These are phyloP conservation scores for Atlantisia rogersi DNA, from an alignment of 2,113 vertebrate species.

Conservation along the genomic window DNA sequence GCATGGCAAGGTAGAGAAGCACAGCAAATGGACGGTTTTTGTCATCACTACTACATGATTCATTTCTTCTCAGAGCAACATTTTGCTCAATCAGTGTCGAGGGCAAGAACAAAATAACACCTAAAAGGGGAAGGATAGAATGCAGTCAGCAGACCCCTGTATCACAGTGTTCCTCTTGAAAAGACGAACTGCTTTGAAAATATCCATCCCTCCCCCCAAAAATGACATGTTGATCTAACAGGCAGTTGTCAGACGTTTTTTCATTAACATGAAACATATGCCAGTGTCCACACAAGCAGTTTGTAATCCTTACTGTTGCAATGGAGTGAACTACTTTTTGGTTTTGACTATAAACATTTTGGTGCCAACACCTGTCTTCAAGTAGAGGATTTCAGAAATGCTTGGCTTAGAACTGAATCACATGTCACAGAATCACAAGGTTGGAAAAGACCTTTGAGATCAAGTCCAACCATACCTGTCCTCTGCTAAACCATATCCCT, in stretches of 20 bases:
- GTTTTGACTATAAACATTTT: background rate
- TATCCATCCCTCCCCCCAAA: background rate
- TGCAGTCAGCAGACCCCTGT: background rate
- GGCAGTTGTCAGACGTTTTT: background rate
- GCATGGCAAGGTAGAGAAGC: background rate
- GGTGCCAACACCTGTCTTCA: background rate
- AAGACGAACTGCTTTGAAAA: background rate
- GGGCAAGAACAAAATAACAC: background rate
- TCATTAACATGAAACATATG: background rate
- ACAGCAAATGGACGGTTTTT: background rate
- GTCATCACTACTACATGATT: background rate
- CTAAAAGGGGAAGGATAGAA: background rate
- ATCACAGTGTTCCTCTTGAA: background rate
- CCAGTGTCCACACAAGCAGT: background rate
- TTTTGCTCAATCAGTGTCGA: background rate
- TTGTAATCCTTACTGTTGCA: background rate
- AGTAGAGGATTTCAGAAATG: background rate
- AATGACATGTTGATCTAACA: background rate
- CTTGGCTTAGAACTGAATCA: background rate
- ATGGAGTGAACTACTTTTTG: background rate
- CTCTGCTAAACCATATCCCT: too few relatives aligned
- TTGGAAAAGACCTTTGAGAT: too few relatives aligned
- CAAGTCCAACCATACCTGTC: too few relatives aligned
- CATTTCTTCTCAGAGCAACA: background rate
- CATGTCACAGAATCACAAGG: too few relatives aligned